phyloP scores from a whole-genome alignment of 1,140 invertebrate species.

The Anthonomus grandis region DNA sequence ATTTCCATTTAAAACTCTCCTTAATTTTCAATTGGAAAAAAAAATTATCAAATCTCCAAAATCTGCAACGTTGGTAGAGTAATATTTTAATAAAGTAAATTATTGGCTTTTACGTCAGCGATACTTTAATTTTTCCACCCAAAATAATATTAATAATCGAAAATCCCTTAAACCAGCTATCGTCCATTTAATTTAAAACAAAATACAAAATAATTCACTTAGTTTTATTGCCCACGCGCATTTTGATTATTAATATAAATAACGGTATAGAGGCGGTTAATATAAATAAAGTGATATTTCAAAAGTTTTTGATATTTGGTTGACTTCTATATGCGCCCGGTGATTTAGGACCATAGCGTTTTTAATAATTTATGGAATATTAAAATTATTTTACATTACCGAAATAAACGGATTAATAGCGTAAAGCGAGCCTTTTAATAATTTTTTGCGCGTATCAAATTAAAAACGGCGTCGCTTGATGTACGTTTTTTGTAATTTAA shows the following conservation, averaged over 20 bases:
- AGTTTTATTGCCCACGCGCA: conserved; percentile 3
- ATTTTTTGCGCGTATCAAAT: conserved; percentile 9
- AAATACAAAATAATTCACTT: conserved; percentile 7
- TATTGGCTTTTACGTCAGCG: too few relatives aligned
- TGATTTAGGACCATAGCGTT: conserved; percentile 16
- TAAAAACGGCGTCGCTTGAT: too few relatives aligned
- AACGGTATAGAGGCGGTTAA: conserved; percentile 5
- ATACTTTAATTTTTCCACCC: too few relatives aligned
- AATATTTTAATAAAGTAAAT: too few relatives aligned
- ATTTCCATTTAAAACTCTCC: too few relatives aligned
- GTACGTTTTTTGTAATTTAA: too few relatives aligned
- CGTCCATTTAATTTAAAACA: not conserved
- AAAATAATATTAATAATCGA: not conserved
- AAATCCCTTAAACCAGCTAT: not conserved
- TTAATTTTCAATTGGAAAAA: too few relatives aligned
- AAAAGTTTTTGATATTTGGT: conserved; percentile 23
- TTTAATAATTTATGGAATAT: conserved; percentile 26
- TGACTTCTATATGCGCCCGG: conserved; percentile 16
- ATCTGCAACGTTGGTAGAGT: too few relatives aligned
- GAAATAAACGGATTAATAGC: conserved; percentile 24
- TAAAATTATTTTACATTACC: conserved; percentile 27
- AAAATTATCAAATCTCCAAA: too few relatives aligned
- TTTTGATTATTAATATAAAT: conserved; percentile 18
- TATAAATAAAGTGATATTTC: conserved; percentile 25
- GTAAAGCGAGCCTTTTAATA: conserved; percentile 11